Evolutionary conservation across 2,888 invertebrate species (phyloP), one percentile per base, ranked within the genome.

Genomic region (Scaptomyza flava): DNA sequence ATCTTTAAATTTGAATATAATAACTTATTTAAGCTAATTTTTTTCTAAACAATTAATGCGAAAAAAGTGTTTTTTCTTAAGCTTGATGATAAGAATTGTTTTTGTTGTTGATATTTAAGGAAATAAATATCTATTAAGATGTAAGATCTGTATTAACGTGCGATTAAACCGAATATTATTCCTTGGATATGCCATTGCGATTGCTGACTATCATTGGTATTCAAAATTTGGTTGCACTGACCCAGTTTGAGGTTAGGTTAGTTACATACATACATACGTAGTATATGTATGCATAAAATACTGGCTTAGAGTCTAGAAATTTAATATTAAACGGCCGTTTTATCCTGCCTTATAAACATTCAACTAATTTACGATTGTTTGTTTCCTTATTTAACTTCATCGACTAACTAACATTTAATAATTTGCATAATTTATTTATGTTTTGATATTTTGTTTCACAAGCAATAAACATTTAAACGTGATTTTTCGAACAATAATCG

Each of bases 381-480:
- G n/a, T 31, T 20, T 4, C 6, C 4, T 23, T 48, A 33, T 11
- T n/a, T n/a, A 9, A 17, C 42, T 43, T n/a, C 38, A 38, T 30
- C 33, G 43, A 14, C 36, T 51, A 36, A n/a, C 50, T 51, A 50
- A 23, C 53, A n/a, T 53, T 53, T 2, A 36, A 9, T 52, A 34
- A 51, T 31, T 54, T 54, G 17, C 17, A 17, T 17, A 20, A 47
- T 11, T 53, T 17, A 17, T 17, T 17, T 17, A 17, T 17, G 34
- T 7, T 34, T 33, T 31, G 7, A 14, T 4, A 36, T 17, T 61
- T 61, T 56, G 31, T 72, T 72, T 65, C 63, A 78, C 83, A 79
- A 82, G 79, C 79, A 79, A 79, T 79, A 79, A 79, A 75, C 80
- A 82, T 79, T 79, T 72, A 72, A 79, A 82, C 82, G 72, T 79